These are phyloP conservation scores for Vimba vimba DNA, from an alignment of 2,113 vertebrate genomes.

Conservation along the genomic window DNA sequence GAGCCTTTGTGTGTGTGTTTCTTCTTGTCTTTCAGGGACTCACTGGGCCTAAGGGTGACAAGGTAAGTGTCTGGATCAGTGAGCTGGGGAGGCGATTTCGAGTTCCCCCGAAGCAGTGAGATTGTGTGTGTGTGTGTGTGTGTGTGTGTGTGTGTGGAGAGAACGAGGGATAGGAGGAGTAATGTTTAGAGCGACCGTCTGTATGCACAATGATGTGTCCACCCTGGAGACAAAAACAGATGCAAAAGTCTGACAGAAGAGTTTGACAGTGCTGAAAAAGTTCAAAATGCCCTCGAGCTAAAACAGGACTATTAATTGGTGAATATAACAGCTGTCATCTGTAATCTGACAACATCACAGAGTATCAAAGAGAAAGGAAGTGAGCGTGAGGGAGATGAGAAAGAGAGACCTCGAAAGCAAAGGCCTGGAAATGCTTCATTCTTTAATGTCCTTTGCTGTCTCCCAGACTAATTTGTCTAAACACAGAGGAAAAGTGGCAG, in stretches of 20 bases:
- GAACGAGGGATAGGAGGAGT: slow-evolving; percentile 25
- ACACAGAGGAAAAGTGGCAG: slow-evolving; percentile 30
- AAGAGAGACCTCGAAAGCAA: slow-evolving; percentile 13
- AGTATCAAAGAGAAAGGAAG: slow-evolving; percentile 59
- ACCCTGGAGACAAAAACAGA: slow-evolving; percentile 42
- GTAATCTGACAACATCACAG: slow-evolving; percentile 55
- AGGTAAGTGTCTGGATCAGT: slow-evolving; percentile 84
- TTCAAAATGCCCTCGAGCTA: slow-evolving; percentile 63
- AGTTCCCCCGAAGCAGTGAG: slow-evolving; percentile 47
- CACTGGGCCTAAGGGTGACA: slow-evolving; percentile 86
- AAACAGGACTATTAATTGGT: slow-evolving; percentile 69
- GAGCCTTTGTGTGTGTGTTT: slow-evolving; percentile 61
- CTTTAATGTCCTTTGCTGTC: slow-evolving; percentile 26
- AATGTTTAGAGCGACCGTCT: slow-evolving; percentile 31
- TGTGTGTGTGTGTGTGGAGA: slow-evolving; percentile 1
- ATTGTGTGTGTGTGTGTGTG: slow-evolving; percentile 15
- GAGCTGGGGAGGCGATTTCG: slow-evolving; percentile 67
- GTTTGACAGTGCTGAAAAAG: slow-evolving; percentile 58
- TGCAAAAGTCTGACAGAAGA: slow-evolving; percentile 65
- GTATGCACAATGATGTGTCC: slow-evolving; percentile 34
- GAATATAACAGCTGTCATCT: slow-evolving; percentile 60
- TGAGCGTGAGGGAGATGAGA: background rate
- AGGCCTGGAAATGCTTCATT: slow-evolving; percentile 20
- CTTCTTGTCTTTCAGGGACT: slow-evolving; percentile 77
- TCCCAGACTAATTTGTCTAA: slow-evolving; percentile 31